These are phyloP conservation scores for Agapornis canus DNA, from an alignment of 2,797 vertebrate species.

Conservation along the genomic window DNA sequence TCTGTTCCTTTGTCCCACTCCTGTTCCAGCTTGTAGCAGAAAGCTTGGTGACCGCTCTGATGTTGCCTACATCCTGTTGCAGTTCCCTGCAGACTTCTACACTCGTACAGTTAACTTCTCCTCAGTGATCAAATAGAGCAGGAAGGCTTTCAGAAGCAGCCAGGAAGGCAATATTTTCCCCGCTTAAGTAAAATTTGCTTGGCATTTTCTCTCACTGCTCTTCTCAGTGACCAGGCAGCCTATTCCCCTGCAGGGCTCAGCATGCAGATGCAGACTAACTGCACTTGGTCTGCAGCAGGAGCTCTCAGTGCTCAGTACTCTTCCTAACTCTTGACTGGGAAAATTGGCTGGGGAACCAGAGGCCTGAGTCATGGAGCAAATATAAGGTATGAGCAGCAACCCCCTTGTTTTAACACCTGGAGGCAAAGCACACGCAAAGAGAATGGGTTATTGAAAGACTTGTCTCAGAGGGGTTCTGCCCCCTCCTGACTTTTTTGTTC, in stretches of 20 bases:
- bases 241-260: constrained; percentile 39
- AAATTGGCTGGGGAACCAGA: constrained; percentile 27
- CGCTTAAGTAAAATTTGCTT: constrained; percentile 28
- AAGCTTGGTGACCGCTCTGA: not conserved
- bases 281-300: not conserved
- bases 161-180: constrained; percentile 6
- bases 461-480: not conserved
- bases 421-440: not conserved
- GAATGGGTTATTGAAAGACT: not conserved
- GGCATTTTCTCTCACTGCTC: not conserved
- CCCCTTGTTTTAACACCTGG: constrained; percentile 5
- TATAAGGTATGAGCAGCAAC: not conserved
- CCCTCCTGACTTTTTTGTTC: not conserved
- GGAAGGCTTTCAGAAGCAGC: not conserved
- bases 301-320: not conserved
- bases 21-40: not conserved
- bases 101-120: not conserved
- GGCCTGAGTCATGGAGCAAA: not conserved
- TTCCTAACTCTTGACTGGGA: not conserved
- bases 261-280: not conserved
- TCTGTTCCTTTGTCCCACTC: not conserved
- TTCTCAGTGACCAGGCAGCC: not conserved
- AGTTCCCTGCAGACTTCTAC: not conserved
- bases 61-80: not conserved
- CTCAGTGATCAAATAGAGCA: not conserved